Percentiles rank a stretch among this genome's conserved stretches.
Conservation (phyloP, 1,140 invertebrate genomes). For the Euglossa dilemma region DNA sequence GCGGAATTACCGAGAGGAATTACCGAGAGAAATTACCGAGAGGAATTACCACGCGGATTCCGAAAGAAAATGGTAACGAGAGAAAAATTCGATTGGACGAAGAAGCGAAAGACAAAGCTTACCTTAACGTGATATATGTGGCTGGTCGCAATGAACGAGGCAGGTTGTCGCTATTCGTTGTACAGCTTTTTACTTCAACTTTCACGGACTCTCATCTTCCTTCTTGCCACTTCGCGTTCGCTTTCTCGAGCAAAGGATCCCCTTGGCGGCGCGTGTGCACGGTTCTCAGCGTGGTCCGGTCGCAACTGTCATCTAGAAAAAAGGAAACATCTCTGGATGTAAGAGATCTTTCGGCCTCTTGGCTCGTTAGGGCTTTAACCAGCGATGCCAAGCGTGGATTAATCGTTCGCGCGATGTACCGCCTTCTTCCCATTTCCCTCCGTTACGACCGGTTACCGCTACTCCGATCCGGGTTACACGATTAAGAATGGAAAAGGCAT, state of each 20-base stretch:
- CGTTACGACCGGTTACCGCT: too few relatives aligned
- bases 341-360: not conserved
- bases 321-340: not conserved
- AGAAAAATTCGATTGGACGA: not conserved
- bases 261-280: slow-evolving; percentile 50
- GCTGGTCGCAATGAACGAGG: slow-evolving; percentile 73
- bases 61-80: not conserved
- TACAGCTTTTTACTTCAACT: slow-evolving; percentile 69
- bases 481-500: not conserved
- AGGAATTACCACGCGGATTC: not conserved
- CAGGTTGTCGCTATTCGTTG: slow-evolving; percentile 73
- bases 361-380: not conserved
- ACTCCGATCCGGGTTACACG: too few relatives aligned
- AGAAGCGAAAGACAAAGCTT: not conserved
- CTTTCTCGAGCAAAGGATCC: slow-evolving; percentile 31
- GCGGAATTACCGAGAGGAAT: not conserved
- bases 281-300: slow-evolving; percentile 33
- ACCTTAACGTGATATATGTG: slow-evolving; percentile 77
- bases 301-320: slow-evolving; percentile 54
- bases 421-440: too few relatives aligned
- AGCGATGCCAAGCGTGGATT: not conserved
- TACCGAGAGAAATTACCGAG: not conserved
- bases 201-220: slow-evolving; percentile 64
- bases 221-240: slow-evolving; percentile 40
- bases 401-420: not conserved